These are phyloP conservation scores for Leptinotarsa peninsularis DNA, from an alignment of 2,888 invertebrate genomes.

Conservation along the genomic window DNA sequence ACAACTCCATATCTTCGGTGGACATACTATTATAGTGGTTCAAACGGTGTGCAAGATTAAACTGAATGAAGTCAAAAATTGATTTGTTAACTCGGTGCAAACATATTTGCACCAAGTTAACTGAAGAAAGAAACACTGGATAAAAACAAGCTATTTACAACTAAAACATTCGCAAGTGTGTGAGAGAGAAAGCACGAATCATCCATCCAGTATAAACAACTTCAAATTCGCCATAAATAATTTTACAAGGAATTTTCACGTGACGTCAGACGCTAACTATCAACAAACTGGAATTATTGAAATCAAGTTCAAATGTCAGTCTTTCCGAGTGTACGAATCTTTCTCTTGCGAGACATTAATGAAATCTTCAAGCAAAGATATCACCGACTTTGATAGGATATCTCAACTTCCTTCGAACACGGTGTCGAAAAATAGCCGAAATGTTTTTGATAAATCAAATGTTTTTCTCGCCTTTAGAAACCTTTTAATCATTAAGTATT, in stretches of 20 bases:
- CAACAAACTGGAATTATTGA: constrained; percentile 28
- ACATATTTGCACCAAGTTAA: not conserved
- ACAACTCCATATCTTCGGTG: too few species aligned
- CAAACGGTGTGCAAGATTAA: too few species aligned
- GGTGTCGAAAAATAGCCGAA: constrained; percentile 3
- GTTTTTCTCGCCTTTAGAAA: constrained; percentile 3
- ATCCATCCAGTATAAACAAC: constrained; percentile 2
- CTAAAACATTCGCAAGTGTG: not conserved
- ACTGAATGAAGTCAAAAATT: too few species aligned
- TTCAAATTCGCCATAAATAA: constrained; percentile 1
- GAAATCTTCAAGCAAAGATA: not conserved
- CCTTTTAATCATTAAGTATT: constrained; percentile 33
- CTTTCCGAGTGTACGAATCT: not conserved
- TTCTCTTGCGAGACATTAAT: not conserved
- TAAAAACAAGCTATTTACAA: not conserved
- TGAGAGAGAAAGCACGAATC: not conserved
- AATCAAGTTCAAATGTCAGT: constrained; percentile 36
- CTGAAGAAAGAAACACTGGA: not conserved
- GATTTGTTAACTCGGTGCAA: too few species aligned
- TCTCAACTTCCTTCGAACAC: constrained; percentile 8
- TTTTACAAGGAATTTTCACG: constrained; percentile 24
- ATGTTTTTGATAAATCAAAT: not conserved
- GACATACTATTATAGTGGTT: too few species aligned
- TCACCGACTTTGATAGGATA: not conserved
- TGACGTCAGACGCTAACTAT: constrained; percentile 28